Conservation (phyloP, 1,140 invertebrate genomes). For the Drosophila athabasca region DNA sequence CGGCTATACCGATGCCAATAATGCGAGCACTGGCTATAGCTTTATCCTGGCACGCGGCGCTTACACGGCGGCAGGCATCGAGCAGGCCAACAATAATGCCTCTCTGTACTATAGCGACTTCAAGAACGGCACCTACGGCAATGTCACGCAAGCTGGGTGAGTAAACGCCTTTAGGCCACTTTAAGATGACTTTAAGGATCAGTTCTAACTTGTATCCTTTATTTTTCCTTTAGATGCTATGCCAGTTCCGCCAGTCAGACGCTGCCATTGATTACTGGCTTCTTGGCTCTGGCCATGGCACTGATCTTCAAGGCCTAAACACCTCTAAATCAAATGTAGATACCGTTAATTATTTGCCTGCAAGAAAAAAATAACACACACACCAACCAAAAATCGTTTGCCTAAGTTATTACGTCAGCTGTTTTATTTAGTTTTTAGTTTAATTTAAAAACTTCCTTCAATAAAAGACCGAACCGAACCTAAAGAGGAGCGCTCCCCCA, state of each 20-base stretch:
- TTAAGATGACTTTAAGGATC: too few species aligned
- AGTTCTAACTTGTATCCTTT: background rate
- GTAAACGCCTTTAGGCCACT: background rate
- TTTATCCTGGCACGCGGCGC: constrained; percentile 43
- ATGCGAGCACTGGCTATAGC: constrained; percentile 28
- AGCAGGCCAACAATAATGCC: constrained; percentile 32
- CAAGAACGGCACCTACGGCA: constrained; percentile 8
- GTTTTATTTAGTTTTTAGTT: constrained; percentile 79
- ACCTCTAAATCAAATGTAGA: background rate
- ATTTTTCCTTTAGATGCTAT: constrained; percentile 12
- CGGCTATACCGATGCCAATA: constrained; percentile 29
- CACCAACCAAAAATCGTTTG: constrained; percentile 14
- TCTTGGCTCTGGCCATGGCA: constrained; percentile 54
- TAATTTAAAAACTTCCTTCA: constrained; percentile 49
- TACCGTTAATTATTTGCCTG: background rate
- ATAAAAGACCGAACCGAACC: constrained; percentile 26
- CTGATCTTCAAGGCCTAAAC: constrained; percentile 51
- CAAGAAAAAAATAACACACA: constrained; percentile 1
- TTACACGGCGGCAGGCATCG: background rate
- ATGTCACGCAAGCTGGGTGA: constrained; percentile 45
- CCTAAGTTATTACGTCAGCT: constrained; percentile 46
- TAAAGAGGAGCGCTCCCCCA: constrained; percentile 30
- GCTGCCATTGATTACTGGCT: constrained; percentile 57
- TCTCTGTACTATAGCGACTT: constrained; percentile 23
- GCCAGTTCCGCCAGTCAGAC: constrained; percentile 32